Evolutionary conservation across 2,888 invertebrate genomes (phyloP), one percentile per base, ranked within the genome.

Genomic region (Dynastes grantii): DNA sequence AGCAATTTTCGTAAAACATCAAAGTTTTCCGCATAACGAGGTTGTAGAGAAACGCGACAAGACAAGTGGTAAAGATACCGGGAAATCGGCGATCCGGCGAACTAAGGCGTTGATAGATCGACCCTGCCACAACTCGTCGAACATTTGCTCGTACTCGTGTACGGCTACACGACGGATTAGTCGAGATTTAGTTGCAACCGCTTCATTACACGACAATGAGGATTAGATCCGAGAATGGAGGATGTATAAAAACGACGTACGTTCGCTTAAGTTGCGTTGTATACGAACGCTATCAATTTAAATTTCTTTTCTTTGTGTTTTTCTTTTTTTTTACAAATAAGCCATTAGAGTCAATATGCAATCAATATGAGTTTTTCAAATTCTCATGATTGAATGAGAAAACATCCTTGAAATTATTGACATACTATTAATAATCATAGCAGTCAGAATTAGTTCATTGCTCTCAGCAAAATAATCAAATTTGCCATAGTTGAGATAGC

Each of bases 31-130:
- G 84, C 83, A 84, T 85, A 85, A 85, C 85, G 85, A 84, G 84
- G 82, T 82, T 83, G 83, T 81, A 70, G 81, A 79, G 81, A 83
- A 83, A 84, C 83, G 83, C 83, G 84, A 84, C 84, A 84, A 84
- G 85, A 85, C 84, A 84, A 85, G 85, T 84, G 84, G 84, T 85
- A 84, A 85, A 85, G 85, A 85, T 85, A 85, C 84, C 83, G 83
- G 82, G 82, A 82, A 83, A 82, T 84, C 82, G 83, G 82, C 83
- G 83, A 84, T 82, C 83, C 83, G 81, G 83, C 82, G 85, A 83
- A 83, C 82, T 83, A 82, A 83, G 84, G 85, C 84, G 85, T 85
- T 85, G 85, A 86, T 85, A 86, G 85, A 86, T 85, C 84, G 85
- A 82, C 82, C 79, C 83, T 80, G 82, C 84, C 82, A 81, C 81